Percentiles rank a stretch among this genome's conserved stretches.
phyloP scores from a whole-genome alignment of 2,113 vertebrate species.

The Rhinichthys klamathensis region DNA sequence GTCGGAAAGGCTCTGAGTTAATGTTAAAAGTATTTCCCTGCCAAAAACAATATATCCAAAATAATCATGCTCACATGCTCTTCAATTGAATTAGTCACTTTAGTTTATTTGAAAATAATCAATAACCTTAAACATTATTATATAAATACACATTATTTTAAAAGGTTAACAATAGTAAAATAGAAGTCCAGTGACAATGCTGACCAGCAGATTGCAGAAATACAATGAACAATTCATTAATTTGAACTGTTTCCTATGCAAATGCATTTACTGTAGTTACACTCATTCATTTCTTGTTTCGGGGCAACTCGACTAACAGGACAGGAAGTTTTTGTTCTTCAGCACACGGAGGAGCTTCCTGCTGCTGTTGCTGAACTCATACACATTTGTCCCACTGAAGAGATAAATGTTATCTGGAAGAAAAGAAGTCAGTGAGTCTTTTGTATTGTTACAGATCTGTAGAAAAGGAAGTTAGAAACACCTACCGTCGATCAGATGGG shows the following conservation, averaged over 20 bases:
- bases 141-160: not conserved
- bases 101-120: not conserved
- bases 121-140: not conserved
- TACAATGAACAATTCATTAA: not conserved
- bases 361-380: constrained; percentile 69
- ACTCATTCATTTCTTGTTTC: not conserved
- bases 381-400: constrained; percentile 72
- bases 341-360: not conserved
- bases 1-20: too few relatives aligned
- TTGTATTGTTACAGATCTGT: not conserved
- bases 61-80: not conserved
- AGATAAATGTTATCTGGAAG: constrained; percentile 82
- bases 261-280: not conserved
- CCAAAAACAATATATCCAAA: not conserved
- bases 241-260: not conserved
- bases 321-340: not conserved
- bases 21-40: not conserved
- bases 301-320: not conserved
- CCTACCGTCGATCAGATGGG: constrained; percentile 77
- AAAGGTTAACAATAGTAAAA: not conserved
- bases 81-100: not conserved
- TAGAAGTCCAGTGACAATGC: not conserved
- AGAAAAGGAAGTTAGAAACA: constrained; percentile 1
- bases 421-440: not conserved
- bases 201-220: not conserved